Evolutionary conservation across 2,888 invertebrate genomes (phyloP), one percentile per base, ranked within the genome.

Genomic region (Athalia circularis): DNA sequence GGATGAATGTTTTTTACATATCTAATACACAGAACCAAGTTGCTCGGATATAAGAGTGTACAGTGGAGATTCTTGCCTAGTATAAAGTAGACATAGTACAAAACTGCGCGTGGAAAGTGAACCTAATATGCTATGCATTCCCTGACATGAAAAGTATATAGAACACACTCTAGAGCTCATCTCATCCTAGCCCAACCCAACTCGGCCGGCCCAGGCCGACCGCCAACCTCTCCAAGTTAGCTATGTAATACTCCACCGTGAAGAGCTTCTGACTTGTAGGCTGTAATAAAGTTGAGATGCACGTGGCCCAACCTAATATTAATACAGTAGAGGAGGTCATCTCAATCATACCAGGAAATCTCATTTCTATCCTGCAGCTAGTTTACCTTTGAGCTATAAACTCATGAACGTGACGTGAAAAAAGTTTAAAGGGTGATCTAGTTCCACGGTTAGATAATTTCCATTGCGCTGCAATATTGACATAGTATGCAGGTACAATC

Each of bases 21-120:
- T 72, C 70, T 57, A 59, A 72, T 72, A 72, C 11, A 47, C 70
- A n/a, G 15, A 72, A 59, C 59, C 47, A 57, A 72, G 70, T 59
- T 59, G n/a, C 57, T 57, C 52, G 54, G 11, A 9, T 7, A 11
- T n/a, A 52, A 29, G 67, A 68, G 67, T 50, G 52, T 68, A 52
- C 52, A 52, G 50, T 54, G 29, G 52, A 68, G 68, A 68, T 68
- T 52, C 68, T 68, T 54, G 68, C 29, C 29, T 29, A 68, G 68
- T 52, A 59, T 45, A 50, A 52, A 59, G 70, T 72, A 72, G 57
- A 72, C 70, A 59, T 57, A 47, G n/a, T 59, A 72, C 72, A 72
- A 72, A 72, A 72, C 72, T 72, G 72, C 72, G 72, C 72, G 72
- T 72, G 59, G 72, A 72, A 72, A 72, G 72, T 72, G 72, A 72